Conservation (phyloP, 2,113 vertebrate species). For the Platysternon megacephalum region DNA sequence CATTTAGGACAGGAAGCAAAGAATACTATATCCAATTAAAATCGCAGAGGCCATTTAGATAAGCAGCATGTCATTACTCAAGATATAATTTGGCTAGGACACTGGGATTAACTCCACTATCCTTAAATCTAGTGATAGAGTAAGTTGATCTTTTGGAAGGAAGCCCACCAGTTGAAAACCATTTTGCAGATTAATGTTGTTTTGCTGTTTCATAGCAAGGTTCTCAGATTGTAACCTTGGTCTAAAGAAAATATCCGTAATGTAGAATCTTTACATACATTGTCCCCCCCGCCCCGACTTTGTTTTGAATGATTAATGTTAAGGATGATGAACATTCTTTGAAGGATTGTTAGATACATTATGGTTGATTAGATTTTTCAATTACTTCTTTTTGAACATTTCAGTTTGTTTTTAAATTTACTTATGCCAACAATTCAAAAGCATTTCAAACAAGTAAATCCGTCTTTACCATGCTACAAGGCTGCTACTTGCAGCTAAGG, state of each 20-base stretch:
- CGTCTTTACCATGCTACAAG: not conserved
- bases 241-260: not conserved
- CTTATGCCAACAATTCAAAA: not conserved
- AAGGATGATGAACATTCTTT: not conserved
- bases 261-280: not conserved
- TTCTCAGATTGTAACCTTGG: not conserved
- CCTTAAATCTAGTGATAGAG: not conserved
- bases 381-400: conserved; percentile 18
- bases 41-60: not conserved
- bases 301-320: not conserved
- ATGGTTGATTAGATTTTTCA: conserved; percentile 11
- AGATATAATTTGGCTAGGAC: not conserved
- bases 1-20: not conserved
- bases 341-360: not conserved
- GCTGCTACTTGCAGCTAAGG: not conserved
- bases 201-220: not conserved
- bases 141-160: not conserved
- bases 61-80: not conserved
- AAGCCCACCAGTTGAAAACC: not conserved
- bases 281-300: not conserved
- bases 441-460: not conserved
- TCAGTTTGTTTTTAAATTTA: not conserved
- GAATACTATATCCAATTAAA: not conserved
- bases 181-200: not conserved
- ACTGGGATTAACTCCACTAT: not conserved